These are phyloP conservation scores for Microcebus jonahi DNA, from an alignment of 2,113 vertebrate genomes.

Conservation along the genomic window DNA sequence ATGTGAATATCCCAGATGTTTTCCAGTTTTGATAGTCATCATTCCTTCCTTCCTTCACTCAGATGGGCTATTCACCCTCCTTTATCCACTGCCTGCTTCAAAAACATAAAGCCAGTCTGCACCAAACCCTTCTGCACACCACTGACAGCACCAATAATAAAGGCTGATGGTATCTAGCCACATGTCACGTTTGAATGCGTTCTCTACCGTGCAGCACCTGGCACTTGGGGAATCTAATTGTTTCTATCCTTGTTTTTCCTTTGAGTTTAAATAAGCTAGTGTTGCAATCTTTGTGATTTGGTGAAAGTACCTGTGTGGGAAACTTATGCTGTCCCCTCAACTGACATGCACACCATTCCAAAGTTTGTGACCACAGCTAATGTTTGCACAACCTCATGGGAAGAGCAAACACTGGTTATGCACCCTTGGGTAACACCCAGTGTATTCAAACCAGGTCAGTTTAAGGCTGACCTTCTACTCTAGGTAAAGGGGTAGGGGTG, in stretches of 20 bases:
- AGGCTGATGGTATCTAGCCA: neutral
- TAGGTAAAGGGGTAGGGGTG: neutral
- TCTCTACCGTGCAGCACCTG: neutral
- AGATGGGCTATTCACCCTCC: neutral
- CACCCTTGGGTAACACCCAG: neutral
- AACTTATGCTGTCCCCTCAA: neutral
- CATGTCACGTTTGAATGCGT: neutral
- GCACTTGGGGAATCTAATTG: neutral
- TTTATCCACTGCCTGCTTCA: neutral
- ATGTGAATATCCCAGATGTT: neutral
- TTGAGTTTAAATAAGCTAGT: neutral
- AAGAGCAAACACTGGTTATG: slow-evolving; percentile 1
- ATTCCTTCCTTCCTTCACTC: neutral
- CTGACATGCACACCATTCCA: neutral
- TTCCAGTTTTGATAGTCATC: neutral
- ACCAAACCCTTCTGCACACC: neutral
- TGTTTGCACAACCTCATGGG: neutral
- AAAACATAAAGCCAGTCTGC: neutral
- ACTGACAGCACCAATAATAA: neutral
- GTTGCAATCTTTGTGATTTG: neutral
- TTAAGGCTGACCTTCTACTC: neutral
- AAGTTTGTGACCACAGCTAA: neutral
- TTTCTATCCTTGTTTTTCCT: neutral
- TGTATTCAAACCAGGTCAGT: neutral
- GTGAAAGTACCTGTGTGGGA: neutral